Base-by-base conservation (phyloP, 1,140 invertebrate species). In the Tribolium madens region DNA sequence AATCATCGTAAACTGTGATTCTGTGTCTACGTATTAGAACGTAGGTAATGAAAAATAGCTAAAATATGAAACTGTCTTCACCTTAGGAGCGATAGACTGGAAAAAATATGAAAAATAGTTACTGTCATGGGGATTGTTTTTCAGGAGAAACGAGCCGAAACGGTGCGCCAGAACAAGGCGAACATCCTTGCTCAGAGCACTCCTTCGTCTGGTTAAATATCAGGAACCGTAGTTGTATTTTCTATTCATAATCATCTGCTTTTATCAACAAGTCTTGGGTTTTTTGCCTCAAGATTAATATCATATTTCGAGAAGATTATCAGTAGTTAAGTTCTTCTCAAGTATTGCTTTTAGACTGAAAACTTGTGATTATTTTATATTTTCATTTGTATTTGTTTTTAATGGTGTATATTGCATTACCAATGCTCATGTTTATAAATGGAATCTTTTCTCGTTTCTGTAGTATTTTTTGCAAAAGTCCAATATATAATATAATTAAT, bases 81-180 rank as follows among this genome's bases (percentile, higher is more conserved):
- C n/a, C n/a, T n/a, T n/a, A n/a, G n/a, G 36, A 10, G 7, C 36
- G 36, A 42, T 42, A 2, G 18, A 73, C 21, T 52, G 7, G 6
- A 52, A 52, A 6, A 52, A 31, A 12, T 18, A 9, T 10, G 9
- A 4, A 15, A 50, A 13, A 50, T 15, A 13, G 10, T 50, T 15
- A 12, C 13, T 18, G 7, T 75, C 21, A 42, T 60, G 26, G 79
- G 42, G 13, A 70, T 75, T 81, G 69, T 83, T 78, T 89, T 89
- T 46, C 87, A 96, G 94, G 94, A 96, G 87, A 92, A 91, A 83
- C 93, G 93, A 83, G 93, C 93, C 50, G 93, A 95, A 84, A 87
- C 93, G 79, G 94, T 96, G 75, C 92, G 95, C 81, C 93, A 95
- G 87, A 96, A 96, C 85, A 95, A 95, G 87, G 91, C 91, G 78